Base-by-base conservation (phyloP, 2,113 vertebrate genomes). In the Engystomops pustulosus region DNA sequence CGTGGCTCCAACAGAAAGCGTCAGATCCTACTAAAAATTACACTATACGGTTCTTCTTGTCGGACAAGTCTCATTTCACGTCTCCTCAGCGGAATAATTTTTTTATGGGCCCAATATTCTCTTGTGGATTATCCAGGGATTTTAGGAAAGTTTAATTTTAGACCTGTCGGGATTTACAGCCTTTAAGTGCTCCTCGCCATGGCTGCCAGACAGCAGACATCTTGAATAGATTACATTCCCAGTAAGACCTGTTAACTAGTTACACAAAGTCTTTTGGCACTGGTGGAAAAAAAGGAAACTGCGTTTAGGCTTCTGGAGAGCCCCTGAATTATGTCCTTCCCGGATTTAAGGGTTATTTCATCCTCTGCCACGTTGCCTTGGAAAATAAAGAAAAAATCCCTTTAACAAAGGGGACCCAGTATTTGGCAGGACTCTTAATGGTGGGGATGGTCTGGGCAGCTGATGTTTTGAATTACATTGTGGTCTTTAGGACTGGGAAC, bases 161-260 rank as follows among this genome's bases (percentile, higher is more conserved):
- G 41, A 45, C n/a, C 9, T 45, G 41, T 10, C 47, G 47, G 70
- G 70, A 72, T 72, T 72, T 72, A 27, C 70, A 72, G 70, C 70
- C 23, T 18, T n/a, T 71, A 72, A 45, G n/a, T 72, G 4, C 25
- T 23, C 12, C 41, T 3, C 4, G 4, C 9, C 23, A 47, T 27
- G 41, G 12, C 23, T 72, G 70, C 41, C 38, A 44, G 25, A 27
- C 41, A 6, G 11, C 25, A 1, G 70, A 45, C 41, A 47, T 72
- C 70, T 72, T 72, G 70, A 45, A 72, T 72, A 44, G 10, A 72
- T 47, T 72, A 72, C 15, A 1, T 27, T 45, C 70, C 70, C 38
- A 45, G 70, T 47, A 72, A 72, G 45, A 72, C 70, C 70, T 47
- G 70, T 72, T 72, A 72, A 72, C 38, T 72, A 47, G 23, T n/a